Base-by-base conservation (phyloP, 2,113 vertebrate species). In the Asarcornis scutulata region DNA sequence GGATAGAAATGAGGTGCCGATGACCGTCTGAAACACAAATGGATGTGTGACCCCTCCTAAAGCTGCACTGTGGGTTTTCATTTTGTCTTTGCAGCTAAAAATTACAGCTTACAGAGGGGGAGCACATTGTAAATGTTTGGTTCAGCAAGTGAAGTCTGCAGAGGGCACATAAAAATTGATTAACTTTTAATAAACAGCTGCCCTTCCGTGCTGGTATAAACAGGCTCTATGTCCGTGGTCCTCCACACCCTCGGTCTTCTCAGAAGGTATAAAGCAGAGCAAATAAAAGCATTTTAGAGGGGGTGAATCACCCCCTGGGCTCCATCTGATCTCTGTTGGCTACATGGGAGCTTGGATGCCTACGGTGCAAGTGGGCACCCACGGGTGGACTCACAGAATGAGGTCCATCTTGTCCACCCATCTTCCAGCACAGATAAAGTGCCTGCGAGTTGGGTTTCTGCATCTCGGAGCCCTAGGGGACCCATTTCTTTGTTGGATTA, bases 211-310 rank as follows among this genome's bases (percentile, higher is more conserved):
- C 46, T 26, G 36, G 6, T 26, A 38, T 13, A 36, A 63, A 53
- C 0, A 4, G 31, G 40, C 15, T 67, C 15, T 1, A 0, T 36
- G 38, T 14, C 36, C 29, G 44, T 40, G 64, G 52, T 40, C 40
- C 9, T 44, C 31, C 63, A 14, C 1, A 3, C 11, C 10, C 64
- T 44, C 11, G 31, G 4, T 17, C 7, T 46, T 67, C 73, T 91
- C 68, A 20, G 59, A 17, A 15, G 38, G 34, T 6, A 5, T 23
- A 29, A 21, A 82, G 52, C 29, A 31, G 52, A 88, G 36, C 18
- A 32, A 44, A 48, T 17, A 38, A 2, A 26, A 86, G 14, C 14
- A 2, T 58, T 12, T 38, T 9, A 23, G 44, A 27, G 27, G 4
- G 12, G 4, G 13, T 23, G 32, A 68, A 4, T 69, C 9, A 2